Conservation (phyloP, 2,113 vertebrate genomes). For the Forbesichthys papilliferus region DNA sequence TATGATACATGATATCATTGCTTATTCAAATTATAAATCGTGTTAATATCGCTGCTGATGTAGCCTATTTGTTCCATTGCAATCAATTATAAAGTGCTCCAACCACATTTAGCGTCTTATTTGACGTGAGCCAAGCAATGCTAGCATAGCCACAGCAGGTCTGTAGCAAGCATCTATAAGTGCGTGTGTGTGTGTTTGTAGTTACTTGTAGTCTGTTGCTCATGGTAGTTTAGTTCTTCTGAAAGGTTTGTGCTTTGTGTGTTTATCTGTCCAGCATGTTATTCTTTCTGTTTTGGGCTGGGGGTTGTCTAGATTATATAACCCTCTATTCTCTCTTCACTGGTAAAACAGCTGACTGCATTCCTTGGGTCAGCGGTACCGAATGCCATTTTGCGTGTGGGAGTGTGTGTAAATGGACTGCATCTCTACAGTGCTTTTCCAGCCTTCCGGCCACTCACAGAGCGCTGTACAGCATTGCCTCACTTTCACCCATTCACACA, state of each 20-base stretch:
- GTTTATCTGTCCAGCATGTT: slow-evolving; percentile 62
- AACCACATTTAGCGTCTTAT: not conserved
- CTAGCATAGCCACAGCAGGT: slow-evolving; percentile 52
- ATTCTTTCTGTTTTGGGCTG: slow-evolving; percentile 18
- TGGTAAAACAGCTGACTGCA: slow-evolving; percentile 15
- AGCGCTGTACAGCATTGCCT: no score
- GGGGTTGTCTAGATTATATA: slow-evolving; percentile 7
- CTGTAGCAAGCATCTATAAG: slow-evolving; percentile 61
- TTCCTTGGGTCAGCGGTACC: slow-evolving; percentile 10
- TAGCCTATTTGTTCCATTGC: not conserved
- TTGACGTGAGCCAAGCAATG: slow-evolving; percentile 24
- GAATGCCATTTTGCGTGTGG: not conserved
- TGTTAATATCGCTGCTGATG: no score
- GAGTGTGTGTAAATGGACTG: no score
- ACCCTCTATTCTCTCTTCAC: slow-evolving; percentile 10
- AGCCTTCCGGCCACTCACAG: no score
- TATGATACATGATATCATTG: no score
- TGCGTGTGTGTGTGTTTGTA: not conserved
- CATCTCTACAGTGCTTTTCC: no score
- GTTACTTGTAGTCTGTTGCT: slow-evolving; percentile 37
- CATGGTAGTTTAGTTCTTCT: slow-evolving; percentile 55
- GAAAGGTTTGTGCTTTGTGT: slow-evolving; percentile 31
- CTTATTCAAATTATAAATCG: no score
- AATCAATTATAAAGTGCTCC: not conserved
- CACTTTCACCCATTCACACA: no score